Conservation (phyloP, 2,113 vertebrate genomes). For the Gambusia holbrooki region DNA sequence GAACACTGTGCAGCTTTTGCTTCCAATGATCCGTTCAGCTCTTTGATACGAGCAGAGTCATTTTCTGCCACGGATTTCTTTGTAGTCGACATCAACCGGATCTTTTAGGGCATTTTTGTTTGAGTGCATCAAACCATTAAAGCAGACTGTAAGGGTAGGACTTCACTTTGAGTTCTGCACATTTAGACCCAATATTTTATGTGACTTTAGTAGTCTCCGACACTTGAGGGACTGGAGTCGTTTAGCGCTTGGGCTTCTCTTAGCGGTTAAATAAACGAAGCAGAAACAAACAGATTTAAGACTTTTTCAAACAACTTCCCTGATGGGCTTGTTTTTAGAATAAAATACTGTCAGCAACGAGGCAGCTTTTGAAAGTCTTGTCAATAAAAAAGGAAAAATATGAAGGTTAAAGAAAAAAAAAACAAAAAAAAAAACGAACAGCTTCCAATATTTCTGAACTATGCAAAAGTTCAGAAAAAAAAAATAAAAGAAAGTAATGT, state of each 20-base stretch:
- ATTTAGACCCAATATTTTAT: slow-evolving; percentile 10
- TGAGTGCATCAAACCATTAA: not conserved
- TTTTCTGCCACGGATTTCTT: slow-evolving; percentile 17
- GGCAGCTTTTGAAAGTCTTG: not conserved
- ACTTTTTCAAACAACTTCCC: slow-evolving; percentile 14
- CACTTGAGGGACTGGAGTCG: slow-evolving; percentile 35
- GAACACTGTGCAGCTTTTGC: slow-evolving; percentile 2
- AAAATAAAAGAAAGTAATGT: slow-evolving; percentile 8
- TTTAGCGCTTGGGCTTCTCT: slow-evolving; percentile 24
- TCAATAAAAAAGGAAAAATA: not conserved
- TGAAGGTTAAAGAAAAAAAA: slow-evolving; percentile 1
- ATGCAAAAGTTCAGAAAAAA: slow-evolving; percentile 7
- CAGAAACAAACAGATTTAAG: slow-evolving; percentile 28
- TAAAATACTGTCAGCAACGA: not conserved
- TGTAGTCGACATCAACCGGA: slow-evolving; percentile 35
- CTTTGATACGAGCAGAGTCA: slow-evolving; percentile 23
- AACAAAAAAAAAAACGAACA: not conserved
- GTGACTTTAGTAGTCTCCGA: slow-evolving; percentile 31
- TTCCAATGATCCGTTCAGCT: slow-evolving; percentile 30
- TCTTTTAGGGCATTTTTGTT: not conserved
- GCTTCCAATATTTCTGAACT: slow-evolving; percentile 1
- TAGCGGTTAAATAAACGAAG: slow-evolving; percentile 12
- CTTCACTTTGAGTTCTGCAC: slow-evolving; percentile 5
- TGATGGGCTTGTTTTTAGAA: not conserved
- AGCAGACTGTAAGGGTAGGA: slow-evolving; percentile 21